Evolutionary conservation across 2,888 invertebrate genomes (phyloP).

Genomic region (Ennomos fuscantarius): DNA sequence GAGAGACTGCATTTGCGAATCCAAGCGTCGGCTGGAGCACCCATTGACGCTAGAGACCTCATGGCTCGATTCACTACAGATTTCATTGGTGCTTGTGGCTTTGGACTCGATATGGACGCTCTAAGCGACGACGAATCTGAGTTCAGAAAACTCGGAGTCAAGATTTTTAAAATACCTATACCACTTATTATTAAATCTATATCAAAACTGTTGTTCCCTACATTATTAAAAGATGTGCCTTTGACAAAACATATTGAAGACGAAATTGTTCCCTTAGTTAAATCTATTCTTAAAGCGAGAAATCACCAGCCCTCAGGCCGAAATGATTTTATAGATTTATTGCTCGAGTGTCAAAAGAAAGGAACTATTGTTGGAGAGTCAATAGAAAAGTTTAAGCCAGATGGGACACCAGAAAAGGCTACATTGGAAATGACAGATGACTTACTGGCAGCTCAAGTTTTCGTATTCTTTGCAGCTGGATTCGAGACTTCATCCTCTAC

Average conservation of each 20-base stretch:
- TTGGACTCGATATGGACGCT: conserved; percentile 45
- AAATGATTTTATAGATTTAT: too few species aligned
- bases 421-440: too few species aligned
- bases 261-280: conserved; percentile 12
- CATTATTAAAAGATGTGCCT: background rate
- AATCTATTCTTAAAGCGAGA: conserved; percentile 29
- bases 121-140: conserved; percentile 47
- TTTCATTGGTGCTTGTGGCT: conserved; percentile 61
- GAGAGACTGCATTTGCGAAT: conserved; percentile 35
- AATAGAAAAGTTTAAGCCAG: too few species aligned
- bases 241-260: background rate
- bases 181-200: background rate
- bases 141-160: conserved; percentile 50
- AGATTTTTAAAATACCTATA: conserved; percentile 37
- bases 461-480: too few species aligned
- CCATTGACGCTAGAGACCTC: conserved; percentile 51
- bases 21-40: conserved; percentile 45
- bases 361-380: too few species aligned
- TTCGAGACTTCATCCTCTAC: too few species aligned
- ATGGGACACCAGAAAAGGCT: too few species aligned
- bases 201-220: background rate
- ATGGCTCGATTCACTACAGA: conserved; percentile 62
- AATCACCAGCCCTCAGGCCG: too few species aligned
- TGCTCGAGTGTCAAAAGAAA: too few species aligned
- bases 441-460: too few species aligned